Conservation (phyloP, 2,113 vertebrate species). For the Lepus timidus region DNA sequence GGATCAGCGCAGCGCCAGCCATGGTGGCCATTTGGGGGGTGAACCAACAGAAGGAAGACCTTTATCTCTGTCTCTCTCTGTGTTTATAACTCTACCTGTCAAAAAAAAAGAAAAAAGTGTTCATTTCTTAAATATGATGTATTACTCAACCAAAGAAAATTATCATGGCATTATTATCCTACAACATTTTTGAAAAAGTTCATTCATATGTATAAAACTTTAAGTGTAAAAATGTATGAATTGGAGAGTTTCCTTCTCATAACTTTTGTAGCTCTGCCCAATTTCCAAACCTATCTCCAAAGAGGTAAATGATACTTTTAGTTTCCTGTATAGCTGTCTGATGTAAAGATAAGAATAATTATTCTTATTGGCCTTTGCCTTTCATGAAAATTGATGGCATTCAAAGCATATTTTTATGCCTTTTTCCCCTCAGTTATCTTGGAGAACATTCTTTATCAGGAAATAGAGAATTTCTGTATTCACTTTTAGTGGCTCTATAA, state of each 20-base stretch:
- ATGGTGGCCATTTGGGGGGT: no score
- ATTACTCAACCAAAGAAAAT: not conserved
- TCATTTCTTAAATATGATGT: not conserved
- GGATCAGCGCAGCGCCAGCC: no score
- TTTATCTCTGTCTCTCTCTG: no score
- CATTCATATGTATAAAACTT: not conserved
- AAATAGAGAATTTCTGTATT: not conserved
- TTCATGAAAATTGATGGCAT: not conserved
- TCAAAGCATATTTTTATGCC: not conserved
- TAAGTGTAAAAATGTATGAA: not conserved
- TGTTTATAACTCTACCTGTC: no score
- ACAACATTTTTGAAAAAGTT: not conserved
- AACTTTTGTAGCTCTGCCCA: not conserved
- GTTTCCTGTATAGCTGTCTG: not conserved
- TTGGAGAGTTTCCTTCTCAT: not conserved
- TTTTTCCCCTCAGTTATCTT: not conserved
- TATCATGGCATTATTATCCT: not conserved
- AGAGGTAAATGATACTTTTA: not conserved
- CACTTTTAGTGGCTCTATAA: not conserved
- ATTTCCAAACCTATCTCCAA: not conserved
- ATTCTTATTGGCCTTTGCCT: not conserved
- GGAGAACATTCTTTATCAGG: not conserved
- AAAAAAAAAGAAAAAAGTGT: no score
- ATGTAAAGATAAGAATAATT: constrained; percentile 1
- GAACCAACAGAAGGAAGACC: no score